Evolutionary conservation across 2,113 vertebrate genomes (phyloP).

Genomic region (Sturnira hondurensis): DNA sequence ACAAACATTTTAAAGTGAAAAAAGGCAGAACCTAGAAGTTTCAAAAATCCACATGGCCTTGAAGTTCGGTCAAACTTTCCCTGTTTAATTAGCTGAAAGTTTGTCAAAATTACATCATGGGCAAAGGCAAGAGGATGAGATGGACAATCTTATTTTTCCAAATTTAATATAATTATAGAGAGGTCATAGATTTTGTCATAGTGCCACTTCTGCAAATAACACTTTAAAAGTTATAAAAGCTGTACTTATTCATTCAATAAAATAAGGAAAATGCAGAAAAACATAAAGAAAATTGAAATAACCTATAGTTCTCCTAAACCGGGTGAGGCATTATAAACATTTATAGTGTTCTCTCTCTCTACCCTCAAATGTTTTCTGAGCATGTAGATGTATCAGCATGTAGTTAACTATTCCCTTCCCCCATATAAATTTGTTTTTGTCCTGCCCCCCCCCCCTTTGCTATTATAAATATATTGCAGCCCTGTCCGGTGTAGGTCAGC

Average conservation of each 20-base stretch:
- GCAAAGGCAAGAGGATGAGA: conserved; percentile 1
- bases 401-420: background rate
- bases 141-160: background rate
- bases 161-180: conserved; percentile 30
- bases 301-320: background rate
- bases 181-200: conserved; percentile 14
- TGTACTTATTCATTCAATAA: background rate
- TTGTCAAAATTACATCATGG: conserved; percentile 10
- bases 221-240: conserved; percentile 7
- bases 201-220: conserved; percentile 21
- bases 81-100: conserved; percentile 29
- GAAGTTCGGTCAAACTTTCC: conserved; percentile 15
- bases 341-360: background rate
- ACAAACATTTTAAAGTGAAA: background rate
- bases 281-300: background rate
- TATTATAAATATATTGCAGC: background rate
- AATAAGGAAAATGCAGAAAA: conserved; percentile 31
- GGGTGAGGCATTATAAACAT: background rate
- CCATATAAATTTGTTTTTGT: background rate
- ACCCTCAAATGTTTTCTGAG: background rate
- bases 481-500: too few relatives aligned
- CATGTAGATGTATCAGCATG: background rate
- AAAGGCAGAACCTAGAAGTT: background rate
- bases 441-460: background rate
- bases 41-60: background rate